Conservation (phyloP, 23 tunicate species). For the Halocynthia roretzi region DNA sequence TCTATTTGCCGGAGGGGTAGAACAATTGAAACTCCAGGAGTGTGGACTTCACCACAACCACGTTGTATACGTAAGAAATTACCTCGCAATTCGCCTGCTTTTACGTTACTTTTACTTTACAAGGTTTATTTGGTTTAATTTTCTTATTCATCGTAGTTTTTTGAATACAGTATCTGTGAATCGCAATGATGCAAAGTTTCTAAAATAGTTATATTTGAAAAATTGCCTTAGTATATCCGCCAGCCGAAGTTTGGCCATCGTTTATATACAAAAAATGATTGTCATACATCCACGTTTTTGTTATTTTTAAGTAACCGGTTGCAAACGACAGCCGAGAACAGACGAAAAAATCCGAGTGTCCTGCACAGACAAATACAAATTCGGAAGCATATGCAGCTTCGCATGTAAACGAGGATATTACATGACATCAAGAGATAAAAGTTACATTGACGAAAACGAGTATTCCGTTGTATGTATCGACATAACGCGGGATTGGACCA, state of each 20-base stretch:
- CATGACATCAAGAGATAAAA: not conserved
- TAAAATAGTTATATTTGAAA: no score
- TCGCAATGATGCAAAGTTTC: no score
- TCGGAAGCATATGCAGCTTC: constrained; percentile 1
- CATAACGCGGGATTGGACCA: not conserved
- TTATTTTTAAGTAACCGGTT: not conserved
- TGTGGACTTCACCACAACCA: not conserved
- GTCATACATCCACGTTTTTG: not conserved
- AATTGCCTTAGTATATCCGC: no score
- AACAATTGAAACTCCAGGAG: not conserved
- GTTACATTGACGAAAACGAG: not conserved
- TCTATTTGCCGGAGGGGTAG: not conserved
- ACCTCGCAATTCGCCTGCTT: not conserved
- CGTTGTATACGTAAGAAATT: not conserved
- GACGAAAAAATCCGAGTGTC: not conserved
- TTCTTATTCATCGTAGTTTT: no score
- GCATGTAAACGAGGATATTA: not conserved
- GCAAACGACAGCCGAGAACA: not conserved
- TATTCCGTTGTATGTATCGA: not conserved
- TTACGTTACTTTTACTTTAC: no score
- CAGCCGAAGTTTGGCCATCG: no score
- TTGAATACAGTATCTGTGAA: no score
- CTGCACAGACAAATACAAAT: constrained; percentile 1
- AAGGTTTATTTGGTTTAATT: no score
- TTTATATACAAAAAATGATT: not conserved